Evolutionary conservation across 2,797 vertebrate species (phyloP).

Genomic region (Lophius americanus): DNA sequence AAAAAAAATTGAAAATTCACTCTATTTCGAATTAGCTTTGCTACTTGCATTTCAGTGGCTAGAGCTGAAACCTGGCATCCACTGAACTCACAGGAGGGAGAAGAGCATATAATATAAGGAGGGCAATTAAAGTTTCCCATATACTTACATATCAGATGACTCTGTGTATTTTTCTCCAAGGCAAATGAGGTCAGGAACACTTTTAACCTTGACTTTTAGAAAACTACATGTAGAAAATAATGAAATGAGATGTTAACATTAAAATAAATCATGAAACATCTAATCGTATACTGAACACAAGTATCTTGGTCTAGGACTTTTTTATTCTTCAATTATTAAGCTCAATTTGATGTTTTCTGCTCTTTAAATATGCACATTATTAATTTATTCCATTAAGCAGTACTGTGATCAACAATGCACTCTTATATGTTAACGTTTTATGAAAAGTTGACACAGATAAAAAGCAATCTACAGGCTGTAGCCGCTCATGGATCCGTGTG

Average conservation of each 20-base stretch:
- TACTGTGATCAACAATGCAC: not conserved
- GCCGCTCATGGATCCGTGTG: conserved; percentile 58
- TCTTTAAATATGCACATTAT: conserved; percentile 2
- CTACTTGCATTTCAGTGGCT: conserved; percentile 35
- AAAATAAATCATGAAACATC: too few species aligned
- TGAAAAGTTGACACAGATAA: conserved; percentile 23
- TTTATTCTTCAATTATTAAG: not conserved
- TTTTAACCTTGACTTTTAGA: too few species aligned
- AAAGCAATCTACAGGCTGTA: conserved; percentile 64
- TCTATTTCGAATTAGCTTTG: too few species aligned
- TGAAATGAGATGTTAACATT: too few species aligned
- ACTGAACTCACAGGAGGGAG: not conserved
- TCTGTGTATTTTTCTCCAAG: too few species aligned
- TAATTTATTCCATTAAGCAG: not conserved
- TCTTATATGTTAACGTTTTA: conserved; percentile 10
- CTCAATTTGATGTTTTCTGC: not conserved
- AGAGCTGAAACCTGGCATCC: not conserved
- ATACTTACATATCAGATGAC: not conserved
- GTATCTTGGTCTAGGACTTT: too few species aligned
- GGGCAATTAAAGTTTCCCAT: too few species aligned
- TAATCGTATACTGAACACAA: too few species aligned
- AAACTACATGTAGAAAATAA: too few species aligned
- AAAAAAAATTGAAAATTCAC: too few species aligned
- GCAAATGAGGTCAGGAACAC: too few species aligned
- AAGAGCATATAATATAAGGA: not conserved